A percentile compares a stretch with the other conserved stretches of the same genome.
phyloP scores from a whole-genome alignment of 2,113 vertebrate species.

The Chaetops frenatus region DNA sequence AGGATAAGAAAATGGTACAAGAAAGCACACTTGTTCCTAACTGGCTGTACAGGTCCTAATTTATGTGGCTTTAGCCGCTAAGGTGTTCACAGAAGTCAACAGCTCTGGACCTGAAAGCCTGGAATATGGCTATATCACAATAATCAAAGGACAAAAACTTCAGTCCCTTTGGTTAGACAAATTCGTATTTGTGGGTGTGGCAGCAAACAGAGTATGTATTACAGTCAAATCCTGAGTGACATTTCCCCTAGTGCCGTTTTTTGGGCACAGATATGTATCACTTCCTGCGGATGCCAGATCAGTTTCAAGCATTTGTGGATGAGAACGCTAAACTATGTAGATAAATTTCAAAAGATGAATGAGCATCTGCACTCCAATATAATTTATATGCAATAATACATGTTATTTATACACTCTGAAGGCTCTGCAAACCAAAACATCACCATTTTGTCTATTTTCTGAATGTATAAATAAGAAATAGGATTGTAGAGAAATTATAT shows the following conservation, averaged over 20 bases:
- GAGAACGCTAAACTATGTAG: neutral
- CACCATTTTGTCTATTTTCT: slow-evolving; percentile 45
- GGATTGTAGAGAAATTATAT: slow-evolving; percentile 42
- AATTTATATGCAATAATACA: slow-evolving; percentile 55
- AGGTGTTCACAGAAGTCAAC: neutral
- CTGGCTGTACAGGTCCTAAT: neutral
- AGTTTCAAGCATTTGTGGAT: neutral
- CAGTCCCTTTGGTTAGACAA: neutral
- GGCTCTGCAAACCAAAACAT: slow-evolving; percentile 36
- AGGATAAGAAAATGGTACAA: neutral
- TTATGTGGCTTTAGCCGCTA: neutral
- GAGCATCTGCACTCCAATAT: slow-evolving; percentile 25
- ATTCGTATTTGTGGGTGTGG: neutral
- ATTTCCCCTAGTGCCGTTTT: neutral
- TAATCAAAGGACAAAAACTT: neutral
- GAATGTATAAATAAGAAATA: slow-evolving; percentile 47
- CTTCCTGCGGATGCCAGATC: neutral
- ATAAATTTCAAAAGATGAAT: slow-evolving; percentile 55
- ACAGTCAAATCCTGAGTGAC: neutral
- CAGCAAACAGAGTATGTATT: neutral
- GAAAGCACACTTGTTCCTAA: neutral
- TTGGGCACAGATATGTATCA: neutral
- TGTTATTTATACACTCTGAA: slow-evolving; percentile 50
- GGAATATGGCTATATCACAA: neutral
- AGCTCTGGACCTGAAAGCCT: neutral